Base-by-base conservation (phyloP, 30 jellyfish, hydroid and myxozoan species). In the Turritopsis rubra region DNA sequence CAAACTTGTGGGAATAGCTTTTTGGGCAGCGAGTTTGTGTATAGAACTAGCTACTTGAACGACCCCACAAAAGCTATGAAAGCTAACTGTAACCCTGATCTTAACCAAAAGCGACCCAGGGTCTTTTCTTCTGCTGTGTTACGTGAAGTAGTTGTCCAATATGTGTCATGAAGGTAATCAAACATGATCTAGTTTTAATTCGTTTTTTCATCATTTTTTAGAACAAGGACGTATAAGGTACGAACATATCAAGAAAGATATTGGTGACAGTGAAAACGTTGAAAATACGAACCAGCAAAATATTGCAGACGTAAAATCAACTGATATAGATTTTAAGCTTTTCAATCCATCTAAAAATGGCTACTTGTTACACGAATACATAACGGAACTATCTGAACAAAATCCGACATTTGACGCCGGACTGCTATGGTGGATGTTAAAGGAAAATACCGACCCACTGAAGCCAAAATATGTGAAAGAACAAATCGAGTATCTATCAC, bases 261-360 rank as follows among this genome's bases (percentile, higher is more conserved):
- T 5, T 41, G 60, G 13, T 41, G 60, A 41, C 5, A 13, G 13
- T 41, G 60, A 41, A 41, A 41, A 41, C 13, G 60, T 41, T 41
- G 60, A 41, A 41, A 41, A 5, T 41, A 13, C 60, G 60, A 13
- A 41, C 13, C 60, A 41, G 60, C 60, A 41, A 41, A 13, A 41
- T 41, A 41, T 41, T 41, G 60, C 13, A 41, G 60, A 41, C 13
- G 13, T 41, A 13, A 41, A n/a, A n/a, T n/a, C n/a, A n/a, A n/a
- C n/a, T n/a, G n/a, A 41, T 41, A 41, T 13, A 41, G 60, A 41
- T 41, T 41, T 41, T 13, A 41, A 41, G 60, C 60, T 13, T 5
- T 68, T 68, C 19, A 22, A n/a, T 19, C 77, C 77, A n/a, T 23
- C 28, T n/a, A 23, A 68, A 68, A 68, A 68, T 68, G 77, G 77